Evolutionary conservation across 2,113 vertebrate genomes (phyloP), one percentile per base, ranked within the genome.

Genomic region (Chaetorhynchus papuensis): DNA sequence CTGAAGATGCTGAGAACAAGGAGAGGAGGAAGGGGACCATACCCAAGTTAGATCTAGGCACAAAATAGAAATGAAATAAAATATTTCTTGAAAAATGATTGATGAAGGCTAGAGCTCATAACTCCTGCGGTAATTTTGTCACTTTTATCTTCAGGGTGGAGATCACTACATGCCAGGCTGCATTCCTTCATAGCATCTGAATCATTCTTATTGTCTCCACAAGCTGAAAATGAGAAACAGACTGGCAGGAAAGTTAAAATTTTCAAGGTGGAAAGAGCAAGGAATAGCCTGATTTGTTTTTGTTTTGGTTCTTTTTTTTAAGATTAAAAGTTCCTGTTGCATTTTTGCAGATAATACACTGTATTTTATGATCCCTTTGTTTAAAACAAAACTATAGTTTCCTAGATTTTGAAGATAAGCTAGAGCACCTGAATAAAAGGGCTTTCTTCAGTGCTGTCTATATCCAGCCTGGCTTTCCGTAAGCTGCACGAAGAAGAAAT

Each of bases 181-280:
- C 90, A 92, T 93, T 96, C 96, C 87, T 97, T 96, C 83, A 71
- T 96, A 95, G 90, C 93, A 91, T 92, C 84, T 96, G 97, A 98
- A 96, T 94, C 75, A 94, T 93, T 94, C 96, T 94, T 94, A 92
- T 85, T 96, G 90, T 94, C 92, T 97, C 74, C 94, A 96, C 89
- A 96, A 94, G 83, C 83, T 96, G 92, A 92, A 96, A 96, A 96
- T 96, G 95, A 97, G 92, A 96, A 97, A 78, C 78, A 86, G 94
- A 71, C 97, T 96, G 92, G 68, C 63, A 97, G 90, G 72, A 81
- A 97, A 96, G 87, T 76, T 94, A 91, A 91, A 75, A 87, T 83
- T 96, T 80, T 79, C 83, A 82, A 87, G 96, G 96, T 95, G 86
- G 83, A 96, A 88, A 76, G 49, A 89, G 37, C 70, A 89, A 60